A percentile compares a stretch with the other conserved stretches of the same genome.
Evolutionary conservation across 2,888 invertebrate genomes (phyloP).

Genomic region (Aethes cnicana): DNA sequence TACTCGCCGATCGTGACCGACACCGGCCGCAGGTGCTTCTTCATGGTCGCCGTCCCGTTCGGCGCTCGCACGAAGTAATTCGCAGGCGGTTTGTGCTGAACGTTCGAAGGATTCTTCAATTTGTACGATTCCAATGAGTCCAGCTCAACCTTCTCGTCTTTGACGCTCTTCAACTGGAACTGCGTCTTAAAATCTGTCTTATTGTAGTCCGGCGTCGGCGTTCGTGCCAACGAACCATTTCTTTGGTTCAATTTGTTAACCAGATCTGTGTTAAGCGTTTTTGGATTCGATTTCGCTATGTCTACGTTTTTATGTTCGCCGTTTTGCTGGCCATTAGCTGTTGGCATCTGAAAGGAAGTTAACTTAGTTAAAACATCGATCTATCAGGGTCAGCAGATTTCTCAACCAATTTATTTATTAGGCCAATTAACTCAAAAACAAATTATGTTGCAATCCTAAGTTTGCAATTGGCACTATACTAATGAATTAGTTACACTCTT

Average conservation of each 20-base stretch:
- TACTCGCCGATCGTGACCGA: constrained; percentile 88
- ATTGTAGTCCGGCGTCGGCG: constrained; percentile 72
- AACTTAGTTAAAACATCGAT: constrained; percentile 17
- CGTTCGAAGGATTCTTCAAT: constrained; percentile 84
- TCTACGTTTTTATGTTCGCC: constrained; percentile 52
- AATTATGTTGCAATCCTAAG: constrained; percentile 27
- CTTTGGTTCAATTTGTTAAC: constrained; percentile 54
- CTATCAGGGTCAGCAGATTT: constrained; percentile 29
- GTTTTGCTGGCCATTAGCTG: constrained; percentile 59
- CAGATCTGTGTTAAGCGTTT: constrained; percentile 45
- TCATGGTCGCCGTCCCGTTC: constrained; percentile 81
- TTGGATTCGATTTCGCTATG: constrained; percentile 40
- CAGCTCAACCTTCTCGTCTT: constrained; percentile 86
- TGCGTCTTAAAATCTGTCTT: constrained; percentile 46
- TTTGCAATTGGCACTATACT: constrained; percentile 16
- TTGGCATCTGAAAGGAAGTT: constrained; percentile 58
- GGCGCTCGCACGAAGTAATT: constrained; percentile 85
- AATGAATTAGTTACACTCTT: constrained; percentile 17
- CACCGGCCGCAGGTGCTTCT: constrained; percentile 83
- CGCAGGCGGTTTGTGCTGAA: constrained; percentile 85
- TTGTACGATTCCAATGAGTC: constrained; percentile 89
- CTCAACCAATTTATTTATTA: constrained; percentile 18
- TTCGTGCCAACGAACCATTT: constrained; percentile 60
- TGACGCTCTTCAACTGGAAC: constrained; percentile 51
- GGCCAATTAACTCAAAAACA: constrained; percentile 23